Base-by-base conservation (phyloP, 2,888 invertebrate genomes). In the Euproctis similis region DNA sequence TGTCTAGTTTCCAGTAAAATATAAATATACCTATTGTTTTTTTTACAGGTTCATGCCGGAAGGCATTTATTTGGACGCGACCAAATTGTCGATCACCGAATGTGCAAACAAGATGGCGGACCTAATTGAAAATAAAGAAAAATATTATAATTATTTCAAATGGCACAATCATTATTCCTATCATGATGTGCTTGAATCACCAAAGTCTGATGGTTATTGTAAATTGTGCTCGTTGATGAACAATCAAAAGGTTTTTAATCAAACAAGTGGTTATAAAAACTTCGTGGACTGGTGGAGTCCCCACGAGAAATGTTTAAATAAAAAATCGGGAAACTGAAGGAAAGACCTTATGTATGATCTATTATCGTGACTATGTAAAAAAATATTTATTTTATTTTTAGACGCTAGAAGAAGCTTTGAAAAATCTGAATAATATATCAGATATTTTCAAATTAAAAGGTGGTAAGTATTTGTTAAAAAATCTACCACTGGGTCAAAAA, bases 141-240 rank as follows among this genome's bases (percentile, higher is more conserved):
- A 38, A 19, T 64, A 64, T 28, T 33, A 49, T 8, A 33, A 43
- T 5, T 62, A 42, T 23, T 63, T 65, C 31, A 58, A 42, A 24
- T 66, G 65, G 65, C 55, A 46, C 23, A 60, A 59, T 19, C 43
- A 62, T 34, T 66, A 63, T 18, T 46, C 53, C 1, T 64, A 53
- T 30, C 46, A 55, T 8, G 11, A 24, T 8, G 23, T 26, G 1
- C 12, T 31, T 8, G 49, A 51, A 1, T 32, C 34, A 0, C 26
- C 28, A 0, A 36, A 46, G 1, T 43, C 46, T 0, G 47, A 58
- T 12, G 25, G 32, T 0, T 53, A 41, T 12, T 59, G 58, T 14
- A 36, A 40, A 22, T 26, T 59, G 1, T 59, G 59, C 21, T 26
- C 28, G 1, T 23, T 37, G 24, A 6, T 42, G 4, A 37, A 39